These are phyloP conservation scores for Morone chrysops DNA, from an alignment of 2,113 vertebrate species.

Conservation along the genomic window DNA sequence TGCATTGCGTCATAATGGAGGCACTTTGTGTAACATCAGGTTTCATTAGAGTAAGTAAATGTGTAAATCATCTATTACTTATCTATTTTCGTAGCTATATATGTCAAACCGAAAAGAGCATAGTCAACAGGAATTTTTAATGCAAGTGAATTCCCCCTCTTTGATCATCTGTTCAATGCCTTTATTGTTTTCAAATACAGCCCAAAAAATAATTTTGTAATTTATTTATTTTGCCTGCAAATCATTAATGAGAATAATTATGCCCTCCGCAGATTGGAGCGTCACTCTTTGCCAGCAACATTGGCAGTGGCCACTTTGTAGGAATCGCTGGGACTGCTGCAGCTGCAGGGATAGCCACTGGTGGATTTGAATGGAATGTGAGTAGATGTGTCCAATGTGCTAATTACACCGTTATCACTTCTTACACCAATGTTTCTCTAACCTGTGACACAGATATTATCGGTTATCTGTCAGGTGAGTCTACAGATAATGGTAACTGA, in stretches of 20 bases:
- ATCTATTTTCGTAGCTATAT: neutral
- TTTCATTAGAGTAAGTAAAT: neutral
- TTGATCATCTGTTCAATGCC: neutral
- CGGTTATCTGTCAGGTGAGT: neutral
- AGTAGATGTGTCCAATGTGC: conserved; percentile 64
- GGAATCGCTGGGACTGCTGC: conserved; percentile 93
- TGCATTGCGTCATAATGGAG: neutral
- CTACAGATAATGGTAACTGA: neutral
- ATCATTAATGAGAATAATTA: neutral
- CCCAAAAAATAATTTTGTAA: neutral
- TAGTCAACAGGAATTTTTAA: neutral
- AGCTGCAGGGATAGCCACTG: conserved; percentile 88
- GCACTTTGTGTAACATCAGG: neutral
- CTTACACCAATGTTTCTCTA: conserved; percentile 27
- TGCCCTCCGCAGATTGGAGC: conserved; percentile 89
- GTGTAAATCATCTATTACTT: neutral
- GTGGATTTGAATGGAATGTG: conserved; percentile 96
- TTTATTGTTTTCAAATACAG: neutral
- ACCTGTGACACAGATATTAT: conserved; percentile 16
- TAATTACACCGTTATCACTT: neutral
- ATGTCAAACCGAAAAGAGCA: neutral
- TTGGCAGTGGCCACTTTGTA: conserved; percentile 95
- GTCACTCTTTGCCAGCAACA: conserved; percentile 97
- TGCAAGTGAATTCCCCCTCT: neutral
- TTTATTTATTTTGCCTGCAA: neutral